Percentiles rank a stretch among this genome's conserved stretches.
phyloP scores from a whole-genome alignment of 2,113 vertebrate genomes.

The Gasterosteus nipponicus region DNA sequence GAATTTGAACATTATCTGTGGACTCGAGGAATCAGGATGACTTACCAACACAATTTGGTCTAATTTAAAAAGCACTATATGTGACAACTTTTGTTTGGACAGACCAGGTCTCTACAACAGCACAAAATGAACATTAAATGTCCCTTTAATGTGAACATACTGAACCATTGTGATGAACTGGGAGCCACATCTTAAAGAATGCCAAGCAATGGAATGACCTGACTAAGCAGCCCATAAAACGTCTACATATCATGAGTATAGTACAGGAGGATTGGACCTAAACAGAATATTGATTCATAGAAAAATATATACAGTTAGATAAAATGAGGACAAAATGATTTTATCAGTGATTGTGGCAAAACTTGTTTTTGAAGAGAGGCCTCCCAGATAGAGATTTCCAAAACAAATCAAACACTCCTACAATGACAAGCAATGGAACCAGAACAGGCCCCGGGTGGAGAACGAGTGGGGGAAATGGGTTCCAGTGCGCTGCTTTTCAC shows the following conservation, averaged over 20 bases:
- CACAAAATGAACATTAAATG: slow-evolving; percentile 45
- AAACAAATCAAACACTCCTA: slow-evolving; percentile 64
- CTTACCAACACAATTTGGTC: neutral
- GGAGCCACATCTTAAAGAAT: slow-evolving; percentile 43
- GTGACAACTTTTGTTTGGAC: slow-evolving; percentile 35
- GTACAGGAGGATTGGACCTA: slow-evolving; percentile 67
- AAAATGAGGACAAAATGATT: slow-evolving; percentile 76
- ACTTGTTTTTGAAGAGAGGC: slow-evolving; percentile 66
- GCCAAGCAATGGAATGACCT: slow-evolving; percentile 42
- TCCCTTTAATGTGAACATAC: slow-evolving; percentile 46
- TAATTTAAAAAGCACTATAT: slow-evolving; percentile 9
- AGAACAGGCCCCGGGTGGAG: slow-evolving; percentile 42
- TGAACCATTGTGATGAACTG: slow-evolving; percentile 41
- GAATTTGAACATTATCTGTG: slow-evolving; percentile 22
- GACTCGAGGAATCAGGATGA: neutral
- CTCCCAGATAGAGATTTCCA: slow-evolving; percentile 59
- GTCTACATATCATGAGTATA: slow-evolving; percentile 63
- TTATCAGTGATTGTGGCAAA: slow-evolving; percentile 81
- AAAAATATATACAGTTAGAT: slow-evolving; percentile 84
- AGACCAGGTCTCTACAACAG: slow-evolving; percentile 41
- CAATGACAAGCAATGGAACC: slow-evolving; percentile 56
- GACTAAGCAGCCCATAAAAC: slow-evolving; percentile 59
- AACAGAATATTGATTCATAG: slow-evolving; percentile 73
- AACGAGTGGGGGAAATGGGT: slow-evolving; percentile 40
- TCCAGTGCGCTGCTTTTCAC: slow-evolving; percentile 52